Evolutionary conservation across 2,888 invertebrate genomes (phyloP).

Genomic region (Ptychoptera contaminata): DNA sequence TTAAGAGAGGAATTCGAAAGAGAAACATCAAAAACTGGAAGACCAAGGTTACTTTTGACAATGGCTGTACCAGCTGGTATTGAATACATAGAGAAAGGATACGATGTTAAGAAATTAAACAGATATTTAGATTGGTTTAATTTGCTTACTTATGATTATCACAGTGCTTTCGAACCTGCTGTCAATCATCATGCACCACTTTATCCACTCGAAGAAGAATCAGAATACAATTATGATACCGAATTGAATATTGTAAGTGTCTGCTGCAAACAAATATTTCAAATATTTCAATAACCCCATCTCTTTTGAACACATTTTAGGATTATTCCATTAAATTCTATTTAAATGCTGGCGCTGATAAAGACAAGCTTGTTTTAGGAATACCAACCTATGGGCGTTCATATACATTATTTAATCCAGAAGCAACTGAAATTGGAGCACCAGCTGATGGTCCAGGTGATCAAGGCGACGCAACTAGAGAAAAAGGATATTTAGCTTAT

Average conservation of each 20-base stretch:
- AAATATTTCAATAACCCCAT: no score
- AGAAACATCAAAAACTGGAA: conserved; percentile 70
- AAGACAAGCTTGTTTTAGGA: conserved; percentile 66
- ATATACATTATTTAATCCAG: conserved; percentile 74
- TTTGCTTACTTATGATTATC: conserved; percentile 80
- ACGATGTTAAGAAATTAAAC: conserved; percentile 74
- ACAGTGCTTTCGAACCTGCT: conserved; percentile 79
- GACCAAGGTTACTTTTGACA: conserved; percentile 61
- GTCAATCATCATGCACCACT: conserved; percentile 85
- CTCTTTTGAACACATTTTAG: conserved; percentile 30
- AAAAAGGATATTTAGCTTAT: conserved; percentile 84
- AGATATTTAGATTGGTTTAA: conserved; percentile 88
- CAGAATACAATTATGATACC: conserved; percentile 74
- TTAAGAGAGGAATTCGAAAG: conserved; percentile 76
- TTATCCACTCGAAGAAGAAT: conserved; percentile 62
- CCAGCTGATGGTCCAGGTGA: conserved; percentile 83
- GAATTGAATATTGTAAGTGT: conserved; percentile 78
- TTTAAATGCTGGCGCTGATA: conserved; percentile 59
- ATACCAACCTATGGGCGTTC: conserved; percentile 84
- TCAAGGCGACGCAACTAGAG: conserved; percentile 79
- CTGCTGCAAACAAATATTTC: neutral
- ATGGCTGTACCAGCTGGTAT: conserved; percentile 92
- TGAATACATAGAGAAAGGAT: conserved; percentile 86
- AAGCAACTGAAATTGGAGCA: conserved; percentile 70
- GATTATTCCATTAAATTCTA: conserved; percentile 77